Evolutionary conservation across 2,888 invertebrate genomes (phyloP).

Genomic region (Lasioglossum marginatum): DNA sequence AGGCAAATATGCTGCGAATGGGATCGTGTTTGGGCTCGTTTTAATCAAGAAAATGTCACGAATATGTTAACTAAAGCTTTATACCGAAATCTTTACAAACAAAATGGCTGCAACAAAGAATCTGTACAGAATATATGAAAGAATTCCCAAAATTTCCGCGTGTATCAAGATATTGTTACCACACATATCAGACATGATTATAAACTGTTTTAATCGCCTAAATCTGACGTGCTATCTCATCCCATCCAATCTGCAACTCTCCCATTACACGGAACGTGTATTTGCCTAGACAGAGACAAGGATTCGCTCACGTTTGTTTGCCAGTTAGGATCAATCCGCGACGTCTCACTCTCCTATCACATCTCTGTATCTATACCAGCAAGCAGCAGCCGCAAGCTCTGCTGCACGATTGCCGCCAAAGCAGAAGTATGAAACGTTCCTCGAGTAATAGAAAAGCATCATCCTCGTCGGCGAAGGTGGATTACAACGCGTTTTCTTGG

Average conservation of each 20-base stretch:
- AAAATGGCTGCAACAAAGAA: not conserved
- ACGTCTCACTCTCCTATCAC: not conserved
- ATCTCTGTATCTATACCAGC: not conserved
- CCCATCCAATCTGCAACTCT: not conserved
- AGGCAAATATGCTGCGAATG: not conserved
- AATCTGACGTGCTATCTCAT: not conserved
- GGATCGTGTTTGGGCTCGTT: not conserved
- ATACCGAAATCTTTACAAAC: not conserved
- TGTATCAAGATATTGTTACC: not conserved
- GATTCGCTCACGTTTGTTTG: slow-evolving; percentile 19
- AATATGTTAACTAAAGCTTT: not conserved
- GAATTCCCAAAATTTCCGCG: not conserved
- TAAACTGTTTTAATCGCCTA: not conserved
- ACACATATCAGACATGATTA: not conserved
- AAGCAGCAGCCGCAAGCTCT: not conserved
- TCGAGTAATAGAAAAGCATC: slow-evolving; percentile 21
- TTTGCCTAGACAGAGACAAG: slow-evolving; percentile 16
- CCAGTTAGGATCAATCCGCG: slow-evolving; percentile 24
- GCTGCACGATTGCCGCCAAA: not conserved
- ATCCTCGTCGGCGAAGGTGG: not conserved
- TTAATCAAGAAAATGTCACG: not conserved
- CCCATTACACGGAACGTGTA: not conserved
- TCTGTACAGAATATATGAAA: not conserved
- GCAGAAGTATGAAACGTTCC: not conserved
- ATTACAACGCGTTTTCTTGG: not conserved